These are phyloP conservation scores for Drosophila mercatorum DNA, from an alignment of 2,888 invertebrate genomes.

Conservation along the genomic window DNA sequence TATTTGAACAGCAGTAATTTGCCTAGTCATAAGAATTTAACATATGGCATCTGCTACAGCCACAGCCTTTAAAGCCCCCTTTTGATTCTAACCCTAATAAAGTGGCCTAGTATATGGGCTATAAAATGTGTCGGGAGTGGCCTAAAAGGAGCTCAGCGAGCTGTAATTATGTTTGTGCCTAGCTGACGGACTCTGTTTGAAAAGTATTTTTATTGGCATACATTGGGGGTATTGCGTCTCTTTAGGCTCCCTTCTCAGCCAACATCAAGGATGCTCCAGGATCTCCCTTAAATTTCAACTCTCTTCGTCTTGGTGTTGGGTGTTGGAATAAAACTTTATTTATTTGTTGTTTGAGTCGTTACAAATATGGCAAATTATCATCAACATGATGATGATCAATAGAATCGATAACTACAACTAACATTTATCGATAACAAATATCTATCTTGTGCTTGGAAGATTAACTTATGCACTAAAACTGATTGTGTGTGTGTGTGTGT, in stretches of 20 bases:
- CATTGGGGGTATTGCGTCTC: not conserved
- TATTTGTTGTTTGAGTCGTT: conserved; percentile 61
- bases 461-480: conserved; percentile 64
- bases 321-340: conserved; percentile 75
- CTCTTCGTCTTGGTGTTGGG: conserved; percentile 40
- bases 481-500: conserved; percentile 18
- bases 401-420: conserved; percentile 67
- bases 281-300: not conserved
- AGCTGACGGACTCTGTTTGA: not conserved
- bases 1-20: conserved; percentile 43
- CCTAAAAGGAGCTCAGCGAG: not conserved
- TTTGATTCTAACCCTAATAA: conserved; percentile 20
- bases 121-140: not conserved
- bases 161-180: conserved; percentile 10
- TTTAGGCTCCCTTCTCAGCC: too few relatives aligned
- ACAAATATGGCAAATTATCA: conserved; percentile 71
- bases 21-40: conserved; percentile 32
- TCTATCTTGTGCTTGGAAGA: conserved; percentile 23
- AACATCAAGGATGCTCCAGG: not conserved
- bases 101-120: not conserved
- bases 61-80: not conserved
- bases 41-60: conserved; percentile 20
- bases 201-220: not conserved
- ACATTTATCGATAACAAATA: conserved; percentile 39
- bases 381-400: conserved; percentile 45